Conservation (phyloP, 92 coral and sea anemone species). For the Epizoanthus rinbou region DNA sequence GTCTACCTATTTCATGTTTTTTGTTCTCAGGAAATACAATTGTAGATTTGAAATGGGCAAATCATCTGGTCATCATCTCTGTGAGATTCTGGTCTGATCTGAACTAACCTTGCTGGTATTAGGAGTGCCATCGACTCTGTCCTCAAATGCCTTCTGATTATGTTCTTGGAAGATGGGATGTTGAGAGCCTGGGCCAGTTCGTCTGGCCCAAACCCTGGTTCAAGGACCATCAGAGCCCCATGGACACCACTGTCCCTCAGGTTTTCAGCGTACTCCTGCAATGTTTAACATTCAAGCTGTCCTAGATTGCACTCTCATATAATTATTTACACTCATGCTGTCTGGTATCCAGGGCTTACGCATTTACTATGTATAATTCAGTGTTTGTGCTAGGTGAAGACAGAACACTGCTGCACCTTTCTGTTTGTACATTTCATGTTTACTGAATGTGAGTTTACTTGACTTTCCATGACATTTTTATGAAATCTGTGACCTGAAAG, state of each 20-base stretch:
- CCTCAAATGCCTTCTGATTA: slow-evolving; percentile 81
- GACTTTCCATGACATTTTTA: too few species aligned
- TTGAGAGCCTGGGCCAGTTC: slow-evolving; percentile 86
- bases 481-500: too few species aligned
- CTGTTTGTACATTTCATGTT: too few species aligned
- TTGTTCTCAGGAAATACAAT: too few species aligned
- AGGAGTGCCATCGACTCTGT: slow-evolving; percentile 82
- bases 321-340: too few species aligned
- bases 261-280: slow-evolving; percentile 84
- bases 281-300: neutral
- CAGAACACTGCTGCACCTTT: neutral
- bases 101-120: slow-evolving; percentile 80
- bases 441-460: too few species aligned
- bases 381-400: neutral
- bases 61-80: too few species aligned
- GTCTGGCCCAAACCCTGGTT: slow-evolving; percentile 87
- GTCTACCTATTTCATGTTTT: too few species aligned
- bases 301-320: too few species aligned
- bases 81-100: too few species aligned
- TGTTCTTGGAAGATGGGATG: slow-evolving; percentile 85
- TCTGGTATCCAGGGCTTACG: too few species aligned
- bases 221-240: slow-evolving; percentile 89
- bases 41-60: too few species aligned
- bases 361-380: neutral
- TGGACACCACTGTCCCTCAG: slow-evolving; percentile 91